Percentiles rank a stretch among this genome's conserved stretches.
These are phyloP conservation scores for Euphysa ruthae DNA, from an alignment of 30 jellyfish, hydroid and myxozoan genomes.

Conservation along the genomic window DNA sequence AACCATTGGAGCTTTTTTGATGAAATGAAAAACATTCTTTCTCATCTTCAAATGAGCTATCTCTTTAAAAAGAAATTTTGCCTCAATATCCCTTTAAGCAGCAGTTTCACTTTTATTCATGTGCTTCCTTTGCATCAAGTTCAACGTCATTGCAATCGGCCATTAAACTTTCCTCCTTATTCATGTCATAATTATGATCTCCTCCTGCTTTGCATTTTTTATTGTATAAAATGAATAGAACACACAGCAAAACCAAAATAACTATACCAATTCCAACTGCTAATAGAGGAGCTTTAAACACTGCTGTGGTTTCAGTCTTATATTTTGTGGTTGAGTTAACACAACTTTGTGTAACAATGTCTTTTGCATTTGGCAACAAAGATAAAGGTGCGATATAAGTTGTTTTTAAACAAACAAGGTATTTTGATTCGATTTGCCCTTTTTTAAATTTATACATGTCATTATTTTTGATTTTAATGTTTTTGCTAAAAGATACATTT, in stretches of 20 bases:
- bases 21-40: too few relatives aligned
- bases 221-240: conserved; percentile 16
- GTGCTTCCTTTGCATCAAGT: neutral
- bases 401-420: conserved; percentile 6
- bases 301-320: neutral
- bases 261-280: conserved; percentile 34
- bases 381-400: neutral
- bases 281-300: conserved; percentile 8
- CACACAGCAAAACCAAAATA: neutral
- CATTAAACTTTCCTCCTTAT: conserved; percentile 4
- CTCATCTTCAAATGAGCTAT: too few relatives aligned
- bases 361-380: neutral
- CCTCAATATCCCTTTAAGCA: too few relatives aligned
- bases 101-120: neutral
- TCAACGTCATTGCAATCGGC: neutral
- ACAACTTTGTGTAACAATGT: neutral
- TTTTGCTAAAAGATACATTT: neutral
- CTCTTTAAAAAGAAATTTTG: too few relatives aligned
- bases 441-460: neutral
- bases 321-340: neutral
- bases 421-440: neutral
- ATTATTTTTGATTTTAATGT: neutral
- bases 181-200: conserved; percentile 29
- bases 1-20: too few relatives aligned
- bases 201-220: conserved; percentile 39